Evolutionary conservation across 64 coral and sea anemone genomes (phyloP).

Genomic region (Anthopleura sola): DNA sequence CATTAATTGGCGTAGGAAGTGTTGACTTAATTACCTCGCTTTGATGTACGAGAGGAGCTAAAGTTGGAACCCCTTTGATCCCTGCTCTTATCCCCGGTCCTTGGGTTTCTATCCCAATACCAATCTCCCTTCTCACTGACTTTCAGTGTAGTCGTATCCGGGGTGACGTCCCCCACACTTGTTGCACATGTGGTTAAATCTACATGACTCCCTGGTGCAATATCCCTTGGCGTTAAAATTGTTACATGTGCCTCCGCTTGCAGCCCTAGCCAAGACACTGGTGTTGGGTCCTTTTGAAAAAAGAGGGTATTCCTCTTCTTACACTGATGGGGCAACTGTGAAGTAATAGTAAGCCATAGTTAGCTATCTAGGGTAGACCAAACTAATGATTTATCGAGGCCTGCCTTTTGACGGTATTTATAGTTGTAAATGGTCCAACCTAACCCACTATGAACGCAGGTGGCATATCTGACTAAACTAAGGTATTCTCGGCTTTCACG

Average conservation of each 20-base stretch:
- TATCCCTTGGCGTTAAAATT: constrained; percentile 4
- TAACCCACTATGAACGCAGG: constrained; percentile 17
- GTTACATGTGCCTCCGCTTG: constrained; percentile 28
- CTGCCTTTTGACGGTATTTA: constrained; percentile 24
- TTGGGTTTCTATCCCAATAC: background rate
- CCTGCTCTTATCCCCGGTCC: background rate
- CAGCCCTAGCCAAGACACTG: background rate
- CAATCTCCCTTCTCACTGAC: background rate
- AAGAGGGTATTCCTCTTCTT: constrained; percentile 35
- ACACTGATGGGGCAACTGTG: constrained; percentile 9
- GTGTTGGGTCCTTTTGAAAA: constrained; percentile 35
- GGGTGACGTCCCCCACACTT: constrained; percentile 2
- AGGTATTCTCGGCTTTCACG: too few species aligned
- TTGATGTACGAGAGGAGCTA: background rate
- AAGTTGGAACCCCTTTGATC: background rate
- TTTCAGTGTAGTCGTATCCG: background rate
- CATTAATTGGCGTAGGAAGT: background rate
- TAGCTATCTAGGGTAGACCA: constrained; percentile 7
- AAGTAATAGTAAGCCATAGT: constrained; percentile 40
- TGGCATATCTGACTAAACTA: constrained; percentile 37
- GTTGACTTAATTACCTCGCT: background rate
- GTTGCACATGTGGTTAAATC: constrained; percentile 21
- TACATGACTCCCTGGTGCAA: constrained; percentile 22
- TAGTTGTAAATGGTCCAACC: constrained; percentile 47
- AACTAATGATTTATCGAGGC: background rate